Percentiles rank a stretch among this genome's conserved stretches.
Conservation (phyloP, 2,797 vertebrate species). For the Emys orbicularis region DNA sequence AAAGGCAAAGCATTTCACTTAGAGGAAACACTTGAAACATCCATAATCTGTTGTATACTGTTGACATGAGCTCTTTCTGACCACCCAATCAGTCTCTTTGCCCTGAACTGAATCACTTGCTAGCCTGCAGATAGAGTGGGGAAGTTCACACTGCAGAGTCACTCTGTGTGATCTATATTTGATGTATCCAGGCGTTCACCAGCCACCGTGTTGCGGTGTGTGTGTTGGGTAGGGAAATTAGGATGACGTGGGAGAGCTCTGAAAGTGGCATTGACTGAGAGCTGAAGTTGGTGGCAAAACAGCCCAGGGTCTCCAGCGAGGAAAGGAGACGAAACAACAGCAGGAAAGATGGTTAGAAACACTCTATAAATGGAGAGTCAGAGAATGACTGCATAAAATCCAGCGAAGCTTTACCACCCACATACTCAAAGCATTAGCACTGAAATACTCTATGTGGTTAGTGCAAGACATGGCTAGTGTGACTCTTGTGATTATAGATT, state of each 20-base stretch:
- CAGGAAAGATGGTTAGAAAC: background rate
- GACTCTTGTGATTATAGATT: background rate
- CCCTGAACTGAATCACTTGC: background rate
- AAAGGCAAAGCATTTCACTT: slow-evolving; percentile 55
- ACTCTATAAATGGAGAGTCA: background rate
- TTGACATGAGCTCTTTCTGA: slow-evolving; percentile 1
- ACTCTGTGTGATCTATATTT: background rate
- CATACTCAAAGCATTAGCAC: background rate
- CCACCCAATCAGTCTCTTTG: background rate
- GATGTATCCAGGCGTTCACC: accelerated
- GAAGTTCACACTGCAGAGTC: background rate
- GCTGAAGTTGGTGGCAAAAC: background rate
- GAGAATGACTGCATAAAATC: background rate
- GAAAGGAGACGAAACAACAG: background rate
- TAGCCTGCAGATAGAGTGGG: background rate
- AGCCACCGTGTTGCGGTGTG: accelerated
- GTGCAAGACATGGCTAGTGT: background rate
- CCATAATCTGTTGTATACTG: background rate
- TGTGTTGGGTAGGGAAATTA: accelerated
- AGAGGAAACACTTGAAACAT: background rate
- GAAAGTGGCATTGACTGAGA: background rate
- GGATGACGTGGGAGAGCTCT: accelerated
- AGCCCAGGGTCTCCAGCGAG: background rate
- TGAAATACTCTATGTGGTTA: background rate
- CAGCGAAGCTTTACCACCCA: background rate